Conservation (phyloP, 2,797 vertebrate species). For the Malacoraja senta region DNA sequence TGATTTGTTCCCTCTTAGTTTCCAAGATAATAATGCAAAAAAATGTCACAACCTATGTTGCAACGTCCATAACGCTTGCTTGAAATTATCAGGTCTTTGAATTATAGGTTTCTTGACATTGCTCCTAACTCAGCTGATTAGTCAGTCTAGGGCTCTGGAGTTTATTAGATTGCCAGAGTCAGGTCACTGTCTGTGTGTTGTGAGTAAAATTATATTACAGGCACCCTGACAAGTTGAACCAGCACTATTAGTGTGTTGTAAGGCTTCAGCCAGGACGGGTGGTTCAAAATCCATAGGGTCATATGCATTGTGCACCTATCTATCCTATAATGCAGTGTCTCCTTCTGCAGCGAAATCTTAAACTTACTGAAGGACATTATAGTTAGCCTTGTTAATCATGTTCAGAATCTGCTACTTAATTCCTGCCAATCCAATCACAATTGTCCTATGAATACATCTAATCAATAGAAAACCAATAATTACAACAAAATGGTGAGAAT, state of each 20-base stretch:
- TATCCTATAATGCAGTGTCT: not conserved
- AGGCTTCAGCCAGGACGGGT: not conserved
- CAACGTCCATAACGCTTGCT: not conserved
- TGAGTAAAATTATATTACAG: not conserved
- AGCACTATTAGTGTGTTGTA: not conserved
- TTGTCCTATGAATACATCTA: not conserved
- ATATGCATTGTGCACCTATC: not conserved
- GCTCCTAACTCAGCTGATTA: not conserved
- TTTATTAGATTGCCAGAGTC: not conserved
- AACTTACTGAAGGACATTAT: not conserved
- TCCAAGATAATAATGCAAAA: not conserved
- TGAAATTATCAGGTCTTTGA: not conserved
- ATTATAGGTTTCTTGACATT: not conserved
- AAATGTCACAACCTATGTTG: no score
- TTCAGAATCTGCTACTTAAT: not conserved
- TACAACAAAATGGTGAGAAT: not conserved
- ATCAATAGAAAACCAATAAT: slow-evolving; percentile 13
- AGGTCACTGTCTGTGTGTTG: not conserved
- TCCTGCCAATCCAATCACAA: not conserved
- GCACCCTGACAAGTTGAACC: not conserved
- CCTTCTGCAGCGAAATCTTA: not conserved
- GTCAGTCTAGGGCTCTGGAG: not conserved
- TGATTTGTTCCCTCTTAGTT: not conserved
- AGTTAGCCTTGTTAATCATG: not conserved
- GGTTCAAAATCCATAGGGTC: not conserved